These are phyloP conservation scores for Acromyrmex charruanus DNA, from an alignment of 1,140 invertebrate genomes.

Conservation along the genomic window DNA sequence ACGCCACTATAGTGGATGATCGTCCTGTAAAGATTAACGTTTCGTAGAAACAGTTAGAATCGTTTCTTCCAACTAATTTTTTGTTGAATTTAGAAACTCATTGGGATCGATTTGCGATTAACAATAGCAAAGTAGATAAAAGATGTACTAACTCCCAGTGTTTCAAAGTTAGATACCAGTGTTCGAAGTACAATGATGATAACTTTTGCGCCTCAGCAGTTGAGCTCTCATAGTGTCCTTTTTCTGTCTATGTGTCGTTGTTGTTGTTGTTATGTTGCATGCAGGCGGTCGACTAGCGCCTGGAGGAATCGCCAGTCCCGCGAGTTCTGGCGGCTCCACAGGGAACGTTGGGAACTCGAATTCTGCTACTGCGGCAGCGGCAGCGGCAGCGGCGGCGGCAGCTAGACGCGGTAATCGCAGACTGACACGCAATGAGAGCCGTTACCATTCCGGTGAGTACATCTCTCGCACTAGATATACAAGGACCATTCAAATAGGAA, in stretches of 20 bases:
- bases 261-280: slow-evolving; percentile 85
- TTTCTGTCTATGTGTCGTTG: slow-evolving; percentile 82
- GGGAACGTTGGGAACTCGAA: slow-evolving; percentile 86
- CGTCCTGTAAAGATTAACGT: not conserved
- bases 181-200: slow-evolving; percentile 23
- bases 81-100: not conserved
- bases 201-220: not conserved
- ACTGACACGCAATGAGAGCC: slow-evolving; percentile 97
- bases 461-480: slow-evolving; percentile 19
- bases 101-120: not conserved
- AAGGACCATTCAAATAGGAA: not conserved
- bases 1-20: too few relatives aligned
- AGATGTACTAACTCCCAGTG: not conserved
- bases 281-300: slow-evolving; percentile 85
- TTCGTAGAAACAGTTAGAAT: not conserved
- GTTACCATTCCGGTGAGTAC: slow-evolving; percentile 97
- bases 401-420: slow-evolving; percentile 94
- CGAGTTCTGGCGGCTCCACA: slow-evolving; percentile 84
- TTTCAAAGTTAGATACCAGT: not conserved
- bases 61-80: not conserved
- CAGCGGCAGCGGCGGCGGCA: slow-evolving; percentile 48
- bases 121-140: not conserved
- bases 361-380: slow-evolving; percentile 81
- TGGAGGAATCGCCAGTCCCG: slow-evolving; percentile 84
- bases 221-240: slow-evolving; percentile 64